Conservation (phyloP, 1,140 invertebrate genomes). For the Drosophila fuyamai region DNA sequence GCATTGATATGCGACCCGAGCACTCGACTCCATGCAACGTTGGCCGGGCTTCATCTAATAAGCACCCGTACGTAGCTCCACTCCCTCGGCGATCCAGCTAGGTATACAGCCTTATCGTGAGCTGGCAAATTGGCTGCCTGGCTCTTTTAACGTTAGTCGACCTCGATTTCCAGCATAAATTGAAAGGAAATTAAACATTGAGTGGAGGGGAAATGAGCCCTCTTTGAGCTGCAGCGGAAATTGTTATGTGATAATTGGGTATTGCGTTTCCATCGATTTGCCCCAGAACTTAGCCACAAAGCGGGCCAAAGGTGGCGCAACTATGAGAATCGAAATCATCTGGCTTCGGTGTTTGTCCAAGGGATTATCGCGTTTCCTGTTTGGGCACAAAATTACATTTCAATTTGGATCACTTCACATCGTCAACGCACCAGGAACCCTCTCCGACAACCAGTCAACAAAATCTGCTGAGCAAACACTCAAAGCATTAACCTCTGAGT, state of each 20-base stretch:
- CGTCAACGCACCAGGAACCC: slow-evolving; percentile 14
- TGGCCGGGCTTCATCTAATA: slow-evolving; percentile 48
- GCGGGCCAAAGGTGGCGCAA: slow-evolving; percentile 17
- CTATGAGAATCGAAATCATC: slow-evolving; percentile 1
- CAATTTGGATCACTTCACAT: slow-evolving; percentile 53
- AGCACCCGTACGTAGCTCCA: slow-evolving; percentile 46
- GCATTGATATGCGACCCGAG: slow-evolving; percentile 68
- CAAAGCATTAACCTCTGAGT: slow-evolving; percentile 29
- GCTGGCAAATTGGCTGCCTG: slow-evolving; percentile 70
- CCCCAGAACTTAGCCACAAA: neutral
- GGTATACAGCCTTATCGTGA: slow-evolving; percentile 15
- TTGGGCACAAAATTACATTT: slow-evolving; percentile 43
- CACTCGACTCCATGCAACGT: slow-evolving; percentile 54
- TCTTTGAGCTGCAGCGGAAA: slow-evolving; percentile 52
- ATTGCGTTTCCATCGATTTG: slow-evolving; percentile 48
- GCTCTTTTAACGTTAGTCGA: slow-evolving; percentile 24
- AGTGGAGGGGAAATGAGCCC: slow-evolving; percentile 37
- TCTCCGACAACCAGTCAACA: slow-evolving; percentile 35
- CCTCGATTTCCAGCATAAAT: slow-evolving; percentile 77
- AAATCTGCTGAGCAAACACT: slow-evolving; percentile 58
- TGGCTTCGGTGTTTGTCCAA: slow-evolving; percentile 31
- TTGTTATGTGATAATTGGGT: slow-evolving; percentile 66
- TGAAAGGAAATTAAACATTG: slow-evolving; percentile 82
- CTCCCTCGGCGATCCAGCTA: slow-evolving; percentile 51
- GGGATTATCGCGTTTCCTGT: slow-evolving; percentile 32